Evolutionary conservation across 2,113 vertebrate species (phyloP).

Genomic region (Heteronetta atricapilla): DNA sequence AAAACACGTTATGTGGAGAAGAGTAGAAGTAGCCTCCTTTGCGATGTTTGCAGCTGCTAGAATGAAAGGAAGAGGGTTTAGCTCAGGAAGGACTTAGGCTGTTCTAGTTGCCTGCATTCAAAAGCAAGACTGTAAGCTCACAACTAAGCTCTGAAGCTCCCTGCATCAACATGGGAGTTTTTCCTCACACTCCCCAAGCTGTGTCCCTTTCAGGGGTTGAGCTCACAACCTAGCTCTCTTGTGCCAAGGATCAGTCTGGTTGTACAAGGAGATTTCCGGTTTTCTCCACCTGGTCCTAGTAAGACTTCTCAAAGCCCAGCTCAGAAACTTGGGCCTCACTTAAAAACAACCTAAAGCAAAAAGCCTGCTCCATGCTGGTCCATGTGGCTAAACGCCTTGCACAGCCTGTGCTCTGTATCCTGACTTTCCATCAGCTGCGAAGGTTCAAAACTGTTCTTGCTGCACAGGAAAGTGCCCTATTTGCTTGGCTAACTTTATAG

Average conservation of each 20-base stretch:
- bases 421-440: rapidly evolving
- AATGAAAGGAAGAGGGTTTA: not conserved
- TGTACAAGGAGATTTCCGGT: not conserved
- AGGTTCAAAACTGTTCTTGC: not conserved
- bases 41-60: rapidly evolving
- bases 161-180: not conserved
- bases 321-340: not conserved
- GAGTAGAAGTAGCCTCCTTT: not conserved
- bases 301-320: not conserved
- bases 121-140: not conserved
- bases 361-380: rapidly evolving
- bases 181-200: not conserved
- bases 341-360: too few relatives aligned
- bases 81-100: not conserved
- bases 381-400: rapidly evolving
- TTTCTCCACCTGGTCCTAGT: not conserved
- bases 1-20: not conserved
- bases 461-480: constrained; percentile 4
- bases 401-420: not conserved
- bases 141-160: not conserved
- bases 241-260: not conserved
- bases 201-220: not conserved
- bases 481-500: constrained; percentile 18
- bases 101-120: not conserved
- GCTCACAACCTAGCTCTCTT: not conserved